Evolutionary conservation across 2,113 vertebrate genomes (phyloP), one percentile per base, ranked within the genome.

Genomic region (Loxodonta africana): DNA sequence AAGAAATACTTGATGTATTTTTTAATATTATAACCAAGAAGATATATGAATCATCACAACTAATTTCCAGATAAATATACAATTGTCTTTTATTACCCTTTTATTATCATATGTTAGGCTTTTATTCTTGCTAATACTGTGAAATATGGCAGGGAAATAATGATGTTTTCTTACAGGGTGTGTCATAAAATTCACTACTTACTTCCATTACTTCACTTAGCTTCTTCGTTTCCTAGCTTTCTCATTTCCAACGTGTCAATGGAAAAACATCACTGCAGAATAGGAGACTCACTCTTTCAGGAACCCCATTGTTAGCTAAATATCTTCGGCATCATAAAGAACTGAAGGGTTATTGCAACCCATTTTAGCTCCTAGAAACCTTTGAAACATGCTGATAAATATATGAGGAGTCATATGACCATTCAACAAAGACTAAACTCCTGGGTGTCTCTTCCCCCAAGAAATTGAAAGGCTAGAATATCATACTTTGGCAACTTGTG

Each of bases 1-100:
- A 97, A 57, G 86, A 81, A 93, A 94, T 77, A 91, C 51, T 85
- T 37, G 65, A 69, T 92, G 1, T 76, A 86, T 91, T 96, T 96
- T 97, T 97, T 84, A 88, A 95, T 92, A 63, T 87, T 91, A 86
- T 67, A 95, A 93, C 69, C 62, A 51, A 96, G 51, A 96, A 95
- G 46, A 91, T 73, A 97, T 60, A 90, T 80, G 78, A 97, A 95
- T 95, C 84, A 96, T 97, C 83, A 94, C 63, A 96, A 95, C 74
- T 94, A 94, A 97, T 96, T 97, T 97, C 65, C 73, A 95, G 74
- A 91, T 96, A 97, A 97, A 95, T 95, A 95, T 88, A 37, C 73
- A 96, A 23, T 97, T 97, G 74, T 74, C 77, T 95, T 95, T 97
- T 96, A 95, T 95, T 97, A 88, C 23, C 44, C 69, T 93, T 93